phyloP scores from a whole-genome alignment of 2,113 vertebrate species.

The Ailuropoda melanoleuca region DNA sequence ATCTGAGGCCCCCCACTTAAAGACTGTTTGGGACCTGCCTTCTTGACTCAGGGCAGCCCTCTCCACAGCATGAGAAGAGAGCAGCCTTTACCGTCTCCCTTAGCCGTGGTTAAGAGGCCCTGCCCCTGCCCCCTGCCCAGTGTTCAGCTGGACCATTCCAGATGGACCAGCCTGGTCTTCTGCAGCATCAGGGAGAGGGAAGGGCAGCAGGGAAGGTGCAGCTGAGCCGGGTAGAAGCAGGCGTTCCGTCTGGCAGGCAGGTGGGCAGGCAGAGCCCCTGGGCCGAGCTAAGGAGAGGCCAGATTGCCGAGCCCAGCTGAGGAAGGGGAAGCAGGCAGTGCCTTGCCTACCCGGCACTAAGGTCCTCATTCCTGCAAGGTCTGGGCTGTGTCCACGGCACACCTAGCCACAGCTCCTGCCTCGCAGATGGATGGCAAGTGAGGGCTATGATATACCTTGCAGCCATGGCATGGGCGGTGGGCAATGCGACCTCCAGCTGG shows the following conservation, averaged over 20 bases:
- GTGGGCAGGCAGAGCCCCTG: background rate
- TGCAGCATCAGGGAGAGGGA: background rate
- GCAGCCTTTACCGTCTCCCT: background rate
- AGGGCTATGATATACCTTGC: background rate
- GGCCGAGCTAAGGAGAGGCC: background rate
- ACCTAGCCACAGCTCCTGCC: background rate
- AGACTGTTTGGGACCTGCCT: background rate
- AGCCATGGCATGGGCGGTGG: background rate
- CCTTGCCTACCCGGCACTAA: background rate
- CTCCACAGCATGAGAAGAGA: background rate
- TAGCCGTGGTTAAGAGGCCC: background rate
- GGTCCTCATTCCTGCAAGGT: background rate
- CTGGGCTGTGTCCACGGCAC: background rate
- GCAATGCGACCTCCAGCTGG: background rate
- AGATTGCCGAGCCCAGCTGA: background rate
- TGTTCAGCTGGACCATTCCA: background rate
- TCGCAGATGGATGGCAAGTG: background rate
- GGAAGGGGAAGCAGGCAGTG: background rate
- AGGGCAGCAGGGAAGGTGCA: background rate
- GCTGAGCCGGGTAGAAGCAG: background rate
- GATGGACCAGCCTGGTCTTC: background rate
- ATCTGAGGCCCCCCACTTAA: background rate
- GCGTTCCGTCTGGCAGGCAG: conserved; percentile 33
- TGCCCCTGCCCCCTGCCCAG: background rate
- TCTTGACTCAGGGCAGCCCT: background rate